A percentile compares a stretch with the other conserved stretches of the same genome.
Conservation (phyloP, 2,888 invertebrate species). For the Ptycholaimellus sp. region DNA sequence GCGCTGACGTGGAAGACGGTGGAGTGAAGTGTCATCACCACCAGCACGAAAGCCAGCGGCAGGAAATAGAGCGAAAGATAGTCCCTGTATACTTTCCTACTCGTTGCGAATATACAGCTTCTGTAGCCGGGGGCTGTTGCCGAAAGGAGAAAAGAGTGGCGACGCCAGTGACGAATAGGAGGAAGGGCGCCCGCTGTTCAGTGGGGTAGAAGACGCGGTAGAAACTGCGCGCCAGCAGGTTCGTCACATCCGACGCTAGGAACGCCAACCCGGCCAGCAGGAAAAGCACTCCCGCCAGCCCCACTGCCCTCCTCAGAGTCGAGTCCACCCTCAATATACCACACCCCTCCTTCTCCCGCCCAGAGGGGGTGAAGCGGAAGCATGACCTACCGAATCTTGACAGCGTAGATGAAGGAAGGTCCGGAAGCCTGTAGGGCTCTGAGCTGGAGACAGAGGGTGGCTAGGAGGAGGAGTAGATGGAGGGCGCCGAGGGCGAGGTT, state of each 20-base stretch:
- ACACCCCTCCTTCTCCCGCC: no score
- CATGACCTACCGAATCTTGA: no score
- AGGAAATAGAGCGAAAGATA: background rate
- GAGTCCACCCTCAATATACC: background rate
- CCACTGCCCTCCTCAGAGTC: background rate
- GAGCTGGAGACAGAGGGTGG: background rate
- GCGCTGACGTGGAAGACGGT: slow-evolving; percentile 3
- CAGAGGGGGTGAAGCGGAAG: no score
- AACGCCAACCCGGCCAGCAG: background rate
- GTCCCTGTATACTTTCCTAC: no score
- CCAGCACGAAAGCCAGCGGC: background rate
- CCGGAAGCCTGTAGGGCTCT: background rate
- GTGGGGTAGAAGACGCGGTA: slow-evolving; percentile 5
- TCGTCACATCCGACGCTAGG: background rate
- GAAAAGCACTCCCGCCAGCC: background rate
- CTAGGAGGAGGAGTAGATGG: slow-evolving; percentile 1
- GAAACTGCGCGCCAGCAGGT: slow-evolving; percentile 3
- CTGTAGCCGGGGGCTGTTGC: no score
- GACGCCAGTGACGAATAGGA: background rate
- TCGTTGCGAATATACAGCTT: no score
- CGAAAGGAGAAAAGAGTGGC: background rate
- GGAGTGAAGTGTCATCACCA: background rate
- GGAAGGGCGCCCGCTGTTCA: slow-evolving; percentile 5
- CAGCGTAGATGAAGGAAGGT: background rate
- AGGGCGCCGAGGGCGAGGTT: slow-evolving; percentile 1